Conservation (phyloP, 2,797 vertebrate species). For the Typhlichthys subterraneus region DNA sequence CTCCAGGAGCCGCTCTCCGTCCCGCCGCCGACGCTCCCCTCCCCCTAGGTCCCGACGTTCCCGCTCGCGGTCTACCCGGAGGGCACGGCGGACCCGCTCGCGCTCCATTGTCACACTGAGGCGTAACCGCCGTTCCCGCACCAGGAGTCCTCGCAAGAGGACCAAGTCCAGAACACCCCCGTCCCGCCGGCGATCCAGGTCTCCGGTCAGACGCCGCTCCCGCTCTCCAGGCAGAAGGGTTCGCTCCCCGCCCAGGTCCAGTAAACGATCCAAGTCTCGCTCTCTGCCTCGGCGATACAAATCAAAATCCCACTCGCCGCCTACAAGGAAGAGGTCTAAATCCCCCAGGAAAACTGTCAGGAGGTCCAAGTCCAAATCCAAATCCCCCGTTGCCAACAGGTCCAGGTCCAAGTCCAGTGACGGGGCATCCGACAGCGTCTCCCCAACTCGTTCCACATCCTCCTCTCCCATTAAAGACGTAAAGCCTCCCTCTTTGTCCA, state of each 20-base stretch:
- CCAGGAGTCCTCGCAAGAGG: constrained; percentile 61
- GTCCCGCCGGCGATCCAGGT: constrained; percentile 69
- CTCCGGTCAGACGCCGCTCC: constrained; percentile 69
- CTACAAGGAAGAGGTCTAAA: constrained; percentile 58
- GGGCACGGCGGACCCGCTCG: constrained; percentile 71
- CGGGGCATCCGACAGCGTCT: constrained; percentile 61
- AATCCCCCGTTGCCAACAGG: constrained; percentile 49
- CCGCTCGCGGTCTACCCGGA: constrained; percentile 69
- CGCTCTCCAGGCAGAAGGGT: constrained; percentile 63
- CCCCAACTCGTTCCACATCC: constrained; percentile 64
- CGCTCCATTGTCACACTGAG: constrained; percentile 70
- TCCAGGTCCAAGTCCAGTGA: constrained; percentile 71
- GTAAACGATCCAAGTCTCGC: constrained; percentile 69
- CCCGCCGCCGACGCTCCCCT: constrained; percentile 69
- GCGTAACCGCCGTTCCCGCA: constrained; percentile 69
- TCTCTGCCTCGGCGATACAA: constrained; percentile 58
- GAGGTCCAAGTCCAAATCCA: constrained; percentile 66
- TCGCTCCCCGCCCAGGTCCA: constrained; percentile 57
- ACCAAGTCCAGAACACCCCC: constrained; percentile 72
- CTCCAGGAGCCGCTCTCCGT: constrained; percentile 74
- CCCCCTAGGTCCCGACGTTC: constrained; percentile 69
- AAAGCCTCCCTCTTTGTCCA: constrained; percentile 22
- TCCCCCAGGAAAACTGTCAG: constrained; percentile 54
- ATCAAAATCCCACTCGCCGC: constrained; percentile 63
- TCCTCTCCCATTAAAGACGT: constrained; percentile 62